phyloP scores from a whole-genome alignment of 2,888 invertebrate species.

The Eurois occulta region DNA sequence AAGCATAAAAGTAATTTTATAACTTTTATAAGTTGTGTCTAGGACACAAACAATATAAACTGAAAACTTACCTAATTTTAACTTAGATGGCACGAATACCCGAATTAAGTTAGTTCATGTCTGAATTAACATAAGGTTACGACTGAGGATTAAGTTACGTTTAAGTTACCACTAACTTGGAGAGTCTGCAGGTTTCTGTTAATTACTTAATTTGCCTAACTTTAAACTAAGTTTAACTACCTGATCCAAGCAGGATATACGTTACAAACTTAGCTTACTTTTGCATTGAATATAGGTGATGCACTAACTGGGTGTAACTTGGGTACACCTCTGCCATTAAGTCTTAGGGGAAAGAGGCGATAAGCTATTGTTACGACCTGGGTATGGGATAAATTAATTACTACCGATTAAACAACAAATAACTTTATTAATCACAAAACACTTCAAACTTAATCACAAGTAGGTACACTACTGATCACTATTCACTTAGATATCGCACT shows the following conservation, averaged over 20 bases:
- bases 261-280: conserved; percentile 12
- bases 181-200: conserved; percentile 54
- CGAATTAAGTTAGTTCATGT: conserved; percentile 50
- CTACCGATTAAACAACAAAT: no score
- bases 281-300: conserved; percentile 7
- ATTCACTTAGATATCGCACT: no score
- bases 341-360: not conserved
- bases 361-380: not conserved
- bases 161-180: conserved; percentile 57
- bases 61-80: conserved; percentile 45
- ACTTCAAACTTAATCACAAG: no score
- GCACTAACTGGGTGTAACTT: not conserved
- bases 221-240: conserved; percentile 43
- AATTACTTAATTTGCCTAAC: conserved; percentile 61
- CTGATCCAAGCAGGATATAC: conserved; percentile 32
- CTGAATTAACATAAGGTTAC: conserved; percentile 62
- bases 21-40: conserved; percentile 8
- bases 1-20: conserved; percentile 21
- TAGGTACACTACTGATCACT: no score
- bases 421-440: no score
- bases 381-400: no score
- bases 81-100: conserved; percentile 42
- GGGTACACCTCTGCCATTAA: not conserved
- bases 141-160: conserved; percentile 57
- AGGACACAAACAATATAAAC: conserved; percentile 40